phyloP scores from a whole-genome alignment of 2,113 vertebrate species.

The Zapornia atra region DNA sequence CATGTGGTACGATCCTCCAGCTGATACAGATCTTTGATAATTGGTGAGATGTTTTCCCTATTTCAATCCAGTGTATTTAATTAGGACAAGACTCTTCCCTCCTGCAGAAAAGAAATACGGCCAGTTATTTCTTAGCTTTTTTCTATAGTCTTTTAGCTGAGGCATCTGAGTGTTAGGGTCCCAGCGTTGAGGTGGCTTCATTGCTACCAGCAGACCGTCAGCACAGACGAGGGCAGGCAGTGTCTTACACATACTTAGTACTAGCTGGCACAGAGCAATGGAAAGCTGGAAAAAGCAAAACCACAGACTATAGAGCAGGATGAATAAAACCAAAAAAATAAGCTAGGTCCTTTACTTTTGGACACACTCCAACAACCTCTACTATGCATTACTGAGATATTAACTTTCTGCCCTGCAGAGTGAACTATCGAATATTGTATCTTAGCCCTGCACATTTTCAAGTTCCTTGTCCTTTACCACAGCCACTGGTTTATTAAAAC shows the following conservation, averaged over 20 bases:
- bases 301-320: not conserved
- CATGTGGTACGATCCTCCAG: not conserved
- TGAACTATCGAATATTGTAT: conserved; percentile 22
- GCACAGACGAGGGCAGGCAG: not conserved
- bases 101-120: not conserved
- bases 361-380: not conserved
- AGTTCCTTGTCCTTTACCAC: not conserved
- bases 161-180: not conserved
- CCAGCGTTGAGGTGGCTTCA: not conserved
- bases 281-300: not conserved
- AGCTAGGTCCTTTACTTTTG: conserved; percentile 2
- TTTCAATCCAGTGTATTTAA: not conserved
- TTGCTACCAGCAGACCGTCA: not conserved
- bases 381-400: conserved; percentile 1
- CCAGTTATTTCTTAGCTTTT: not conserved
- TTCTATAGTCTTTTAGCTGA: not conserved
- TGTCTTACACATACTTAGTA: not conserved
- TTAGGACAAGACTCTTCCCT: not conserved
- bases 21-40: not conserved
- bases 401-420: conserved; percentile 16
- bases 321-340: not conserved
- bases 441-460: conserved; percentile 1
- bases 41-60: not conserved
- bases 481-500: conserved; percentile 24
- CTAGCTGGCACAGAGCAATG: not conserved